Conservation (phyloP, 1,140 invertebrate species). For the Sinella curviseta region DNA sequence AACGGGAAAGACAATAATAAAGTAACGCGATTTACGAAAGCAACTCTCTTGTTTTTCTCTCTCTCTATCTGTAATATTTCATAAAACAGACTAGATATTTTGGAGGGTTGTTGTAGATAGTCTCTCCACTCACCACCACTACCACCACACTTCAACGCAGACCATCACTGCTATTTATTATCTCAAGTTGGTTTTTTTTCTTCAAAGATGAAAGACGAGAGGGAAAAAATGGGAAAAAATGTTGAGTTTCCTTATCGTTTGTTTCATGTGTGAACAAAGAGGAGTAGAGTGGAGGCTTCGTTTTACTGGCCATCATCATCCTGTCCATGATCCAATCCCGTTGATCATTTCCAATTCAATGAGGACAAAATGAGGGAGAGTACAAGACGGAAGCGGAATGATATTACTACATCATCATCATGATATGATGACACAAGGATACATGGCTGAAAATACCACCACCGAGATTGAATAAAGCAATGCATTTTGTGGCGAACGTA, state of each 20-base stretch:
- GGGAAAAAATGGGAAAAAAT: background rate
- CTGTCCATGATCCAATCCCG: background rate
- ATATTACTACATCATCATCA: background rate
- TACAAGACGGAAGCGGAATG: slow-evolving; percentile 7
- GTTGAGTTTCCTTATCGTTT: background rate
- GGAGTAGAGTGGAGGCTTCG: background rate
- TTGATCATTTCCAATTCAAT: slow-evolving; percentile 46
- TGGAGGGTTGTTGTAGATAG: too few relatives aligned
- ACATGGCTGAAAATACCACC: background rate
- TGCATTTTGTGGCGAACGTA: background rate
- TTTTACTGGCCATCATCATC: slow-evolving; percentile 3
- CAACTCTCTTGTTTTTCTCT: too few relatives aligned
- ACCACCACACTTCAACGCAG: too few relatives aligned
- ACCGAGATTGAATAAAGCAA: slow-evolving; percentile 4
- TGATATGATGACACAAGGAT: background rate
- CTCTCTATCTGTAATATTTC: too few relatives aligned
- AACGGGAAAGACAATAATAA: too few relatives aligned
- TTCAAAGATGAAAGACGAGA: background rate
- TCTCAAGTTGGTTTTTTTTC: too few relatives aligned
- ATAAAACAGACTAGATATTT: too few relatives aligned
- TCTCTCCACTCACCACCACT: too few relatives aligned
- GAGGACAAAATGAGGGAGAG: slow-evolving; percentile 22
- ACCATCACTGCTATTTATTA: too few relatives aligned
- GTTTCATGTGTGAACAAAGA: too few relatives aligned
- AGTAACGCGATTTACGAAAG: too few relatives aligned